Evolutionary conservation across 2,888 invertebrate genomes (phyloP).

Genomic region (Dasysyrphus tricinctus): DNA sequence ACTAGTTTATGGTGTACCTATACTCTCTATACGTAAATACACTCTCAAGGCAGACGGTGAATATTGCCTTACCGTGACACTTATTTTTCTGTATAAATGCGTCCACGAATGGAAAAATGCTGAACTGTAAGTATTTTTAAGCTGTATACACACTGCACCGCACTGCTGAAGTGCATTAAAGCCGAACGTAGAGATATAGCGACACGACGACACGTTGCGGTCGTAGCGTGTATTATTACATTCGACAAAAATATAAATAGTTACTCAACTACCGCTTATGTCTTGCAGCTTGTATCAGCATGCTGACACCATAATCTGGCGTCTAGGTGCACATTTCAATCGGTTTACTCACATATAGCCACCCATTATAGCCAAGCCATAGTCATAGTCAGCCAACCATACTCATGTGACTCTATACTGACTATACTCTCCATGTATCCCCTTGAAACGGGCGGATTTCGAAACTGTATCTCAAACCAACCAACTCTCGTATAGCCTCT

Average conservation of each 20-base stretch:
- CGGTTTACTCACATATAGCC: conserved; percentile 54
- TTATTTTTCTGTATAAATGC: conserved; percentile 14
- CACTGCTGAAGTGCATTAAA: conserved; percentile 31
- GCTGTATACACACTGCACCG: background rate
- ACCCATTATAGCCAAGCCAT: background rate
- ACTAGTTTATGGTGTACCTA: background rate
- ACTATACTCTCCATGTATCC: background rate
- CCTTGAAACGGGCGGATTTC: conserved; percentile 48
- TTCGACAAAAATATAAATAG: conserved; percentile 32
- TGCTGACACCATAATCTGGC: conserved; percentile 60
- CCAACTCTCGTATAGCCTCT: background rate
- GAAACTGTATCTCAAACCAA: conserved; percentile 48
- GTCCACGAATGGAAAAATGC: conserved; percentile 5
- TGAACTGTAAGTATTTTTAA: background rate
- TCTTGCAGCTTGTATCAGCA: conserved; percentile 19
- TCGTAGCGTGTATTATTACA: conserved; percentile 56
- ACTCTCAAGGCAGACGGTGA: conserved; percentile 2
- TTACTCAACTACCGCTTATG: conserved; percentile 54
- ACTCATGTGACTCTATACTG: conserved; percentile 5
- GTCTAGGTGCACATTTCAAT: conserved; percentile 71
- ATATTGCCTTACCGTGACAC: conserved; percentile 55
- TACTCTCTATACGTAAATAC: background rate
- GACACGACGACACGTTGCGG: background rate
- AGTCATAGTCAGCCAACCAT: background rate
- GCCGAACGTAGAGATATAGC: conserved; percentile 23